Conservation (phyloP, 2,888 invertebrate species). For the Trachelus troglodyta region DNA sequence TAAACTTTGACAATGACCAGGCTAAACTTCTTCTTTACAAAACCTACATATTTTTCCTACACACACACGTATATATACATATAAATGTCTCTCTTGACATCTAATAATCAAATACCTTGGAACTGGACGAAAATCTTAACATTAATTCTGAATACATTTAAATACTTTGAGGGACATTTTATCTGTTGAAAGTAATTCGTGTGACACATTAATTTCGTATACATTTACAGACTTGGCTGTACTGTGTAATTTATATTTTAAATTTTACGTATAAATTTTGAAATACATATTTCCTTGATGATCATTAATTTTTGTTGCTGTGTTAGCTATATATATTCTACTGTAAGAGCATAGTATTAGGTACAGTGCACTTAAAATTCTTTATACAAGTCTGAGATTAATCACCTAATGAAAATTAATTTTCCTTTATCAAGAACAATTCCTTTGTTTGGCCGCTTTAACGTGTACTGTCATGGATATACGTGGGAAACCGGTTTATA, state of each 20-base stretch:
- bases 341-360: neutral
- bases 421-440: constrained; percentile 21
- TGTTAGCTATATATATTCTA: neutral
- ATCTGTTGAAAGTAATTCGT: neutral
- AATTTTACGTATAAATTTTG: no score
- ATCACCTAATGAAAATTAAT: constrained; percentile 38
- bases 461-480: neutral
- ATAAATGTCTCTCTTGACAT: neutral
- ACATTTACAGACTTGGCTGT: neutral
- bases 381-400: constrained; percentile 5
- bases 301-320: no score
- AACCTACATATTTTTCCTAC: neutral
- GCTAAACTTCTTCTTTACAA: neutral
- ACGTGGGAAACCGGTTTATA: neutral
- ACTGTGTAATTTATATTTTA: neutral
- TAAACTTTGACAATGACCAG: neutral
- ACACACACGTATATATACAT: neutral
- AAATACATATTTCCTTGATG: no score
- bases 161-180: neutral
- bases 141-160: neutral
- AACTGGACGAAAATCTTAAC: neutral
- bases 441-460: constrained; percentile 21
- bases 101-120: neutral
- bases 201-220: neutral
- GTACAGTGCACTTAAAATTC: neutral